Conservation (phyloP, 2,888 invertebrate species). For the Silvanus unidentatus region DNA sequence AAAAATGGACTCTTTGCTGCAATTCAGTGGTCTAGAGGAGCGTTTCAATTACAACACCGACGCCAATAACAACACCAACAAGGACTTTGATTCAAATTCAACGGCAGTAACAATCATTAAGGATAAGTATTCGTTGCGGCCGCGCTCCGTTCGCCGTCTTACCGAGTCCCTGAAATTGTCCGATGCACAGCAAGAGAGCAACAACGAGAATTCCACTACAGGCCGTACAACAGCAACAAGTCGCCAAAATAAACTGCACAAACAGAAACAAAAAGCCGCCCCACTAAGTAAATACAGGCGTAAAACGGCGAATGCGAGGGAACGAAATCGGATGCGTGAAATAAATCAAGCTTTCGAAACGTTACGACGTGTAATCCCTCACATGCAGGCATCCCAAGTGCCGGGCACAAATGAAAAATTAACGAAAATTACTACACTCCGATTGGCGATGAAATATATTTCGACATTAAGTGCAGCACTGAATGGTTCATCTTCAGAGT, state of each 20-base stretch:
- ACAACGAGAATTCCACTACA: slow-evolving; percentile 8
- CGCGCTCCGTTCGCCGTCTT: slow-evolving; percentile 56
- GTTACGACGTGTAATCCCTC: slow-evolving; percentile 70
- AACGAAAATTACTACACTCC: slow-evolving; percentile 83
- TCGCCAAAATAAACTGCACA: slow-evolving; percentile 21
- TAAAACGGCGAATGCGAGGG: slow-evolving; percentile 85
- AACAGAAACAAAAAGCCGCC: slow-evolving; percentile 59
- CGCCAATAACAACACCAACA: slow-evolving; percentile 45
- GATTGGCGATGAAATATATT: slow-evolving; percentile 85
- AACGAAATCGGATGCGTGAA: slow-evolving; percentile 81
- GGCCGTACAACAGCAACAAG: slow-evolving; percentile 5
- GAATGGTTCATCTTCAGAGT: slow-evolving; percentile 12
- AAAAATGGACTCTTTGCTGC: slow-evolving; percentile 34
- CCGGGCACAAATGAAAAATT: slow-evolving; percentile 67
- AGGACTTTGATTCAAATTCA: slow-evolving; percentile 26
- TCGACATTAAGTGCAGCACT: slow-evolving; percentile 65
- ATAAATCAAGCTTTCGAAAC: slow-evolving; percentile 86
- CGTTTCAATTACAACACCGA: slow-evolving; percentile 34
- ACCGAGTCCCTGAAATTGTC: slow-evolving; percentile 35
- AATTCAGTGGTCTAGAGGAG: slow-evolving; percentile 27
- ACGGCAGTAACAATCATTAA: slow-evolving; percentile 22
- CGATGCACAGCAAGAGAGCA: slow-evolving; percentile 19
- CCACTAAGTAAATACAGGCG: slow-evolving; percentile 83
- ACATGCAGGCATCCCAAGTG: slow-evolving; percentile 44
- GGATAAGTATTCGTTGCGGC: slow-evolving; percentile 64